Evolutionary conservation across 1,140 invertebrate species (phyloP), one percentile per base, ranked within the genome.

Genomic region (Lutraria rhynchaena): DNA sequence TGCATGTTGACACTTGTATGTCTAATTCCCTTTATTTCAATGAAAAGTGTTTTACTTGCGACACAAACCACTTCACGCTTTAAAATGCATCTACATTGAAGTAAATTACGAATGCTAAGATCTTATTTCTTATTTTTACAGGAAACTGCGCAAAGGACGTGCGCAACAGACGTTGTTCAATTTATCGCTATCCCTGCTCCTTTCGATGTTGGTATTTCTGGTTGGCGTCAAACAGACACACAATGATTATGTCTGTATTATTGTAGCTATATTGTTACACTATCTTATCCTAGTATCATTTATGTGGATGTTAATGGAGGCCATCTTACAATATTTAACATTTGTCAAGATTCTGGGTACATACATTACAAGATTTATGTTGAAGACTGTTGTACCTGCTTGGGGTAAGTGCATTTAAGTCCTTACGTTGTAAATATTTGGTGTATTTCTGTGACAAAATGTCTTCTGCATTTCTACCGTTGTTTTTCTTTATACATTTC

Each of bases 231-330:
- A 87, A 29, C 87, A 88, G 82, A 91, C 89, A 2, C 77, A 87
- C 31, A 86, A 85, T 69, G 81, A 85, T 60, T 69, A 53, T 31
- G 85, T 86, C 0, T 93, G 92, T 84, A 61, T 91, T 17, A 49
- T 75, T 7, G 89, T 93, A 24, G 91, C 93, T 11, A 88, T 91
- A 3, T 74, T 92, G 15, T 86, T 93, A 1, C 93, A 93, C 70
- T 93, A 93, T 83, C 92, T 93, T 55, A 89, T 93, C 29, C 82
- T 93, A 17, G 91, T 90, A 0, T 91, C 92, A 0, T 93, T 93
- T 75, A 87, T 90, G 55, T 93, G 93, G 93, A 93, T 93, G 93
- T 85, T 93, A 44, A 92, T 93, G 29, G 92, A 93, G 84, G 93
- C 91, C 0, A 88, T 93, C 24, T 81, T 93, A 29, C 93, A 93